Evolutionary conservation across 1,140 invertebrate genomes (phyloP).

Genomic region (Vanessa tameamea): DNA sequence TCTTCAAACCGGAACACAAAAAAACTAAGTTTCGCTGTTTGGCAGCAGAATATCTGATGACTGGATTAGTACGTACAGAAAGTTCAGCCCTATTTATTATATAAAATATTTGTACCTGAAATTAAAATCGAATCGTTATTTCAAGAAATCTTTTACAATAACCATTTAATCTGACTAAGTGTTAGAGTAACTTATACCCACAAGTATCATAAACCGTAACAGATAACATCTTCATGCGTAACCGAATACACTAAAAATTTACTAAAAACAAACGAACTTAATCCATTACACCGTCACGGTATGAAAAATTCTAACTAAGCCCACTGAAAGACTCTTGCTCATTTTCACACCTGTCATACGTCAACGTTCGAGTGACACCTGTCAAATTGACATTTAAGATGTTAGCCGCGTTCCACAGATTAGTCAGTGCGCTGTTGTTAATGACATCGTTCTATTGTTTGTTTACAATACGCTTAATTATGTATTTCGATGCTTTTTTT

Average conservation of each 20-base stretch:
- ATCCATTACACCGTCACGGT: background rate
- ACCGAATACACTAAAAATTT: slow-evolving; percentile 2
- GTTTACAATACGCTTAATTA: slow-evolving; percentile 3
- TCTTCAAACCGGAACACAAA: too few relatives aligned
- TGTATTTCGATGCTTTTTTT: background rate
- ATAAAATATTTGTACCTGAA: background rate
- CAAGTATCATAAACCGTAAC: background rate
- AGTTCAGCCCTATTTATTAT: background rate
- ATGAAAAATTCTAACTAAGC: background rate
- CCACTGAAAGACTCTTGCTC: background rate
- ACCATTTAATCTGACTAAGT: background rate
- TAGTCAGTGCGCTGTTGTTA: slow-evolving; percentile 4
- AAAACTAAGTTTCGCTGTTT: too few relatives aligned
- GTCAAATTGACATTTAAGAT: slow-evolving; percentile 25
- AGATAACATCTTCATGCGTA: background rate
- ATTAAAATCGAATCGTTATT: background rate
- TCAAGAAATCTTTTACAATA: background rate
- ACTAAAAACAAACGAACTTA: slow-evolving; percentile 3
- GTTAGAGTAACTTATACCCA: background rate
- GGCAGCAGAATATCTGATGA: too few relatives aligned
- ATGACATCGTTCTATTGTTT: background rate
- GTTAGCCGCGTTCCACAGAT: slow-evolving; percentile 11
- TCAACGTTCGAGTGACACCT: slow-evolving; percentile 25
- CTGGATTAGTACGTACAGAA: too few relatives aligned
- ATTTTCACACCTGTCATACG: slow-evolving; percentile 23